phyloP scores from a whole-genome alignment of 2,888 invertebrate genomes.

The Platycnemis pennipes region DNA sequence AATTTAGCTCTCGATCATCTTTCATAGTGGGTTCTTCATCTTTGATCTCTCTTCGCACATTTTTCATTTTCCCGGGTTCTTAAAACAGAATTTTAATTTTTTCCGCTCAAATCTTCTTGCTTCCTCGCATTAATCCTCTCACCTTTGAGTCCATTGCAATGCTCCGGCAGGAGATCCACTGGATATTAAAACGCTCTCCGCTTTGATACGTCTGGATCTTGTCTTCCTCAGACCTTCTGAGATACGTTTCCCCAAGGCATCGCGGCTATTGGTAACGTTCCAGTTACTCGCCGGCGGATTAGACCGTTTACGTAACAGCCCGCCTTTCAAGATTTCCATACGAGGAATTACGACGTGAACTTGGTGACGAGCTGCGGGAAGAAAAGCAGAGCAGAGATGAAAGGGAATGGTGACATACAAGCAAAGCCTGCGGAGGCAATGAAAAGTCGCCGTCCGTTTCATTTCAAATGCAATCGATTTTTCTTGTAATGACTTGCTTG shows the following conservation, averaged over 20 bases:
- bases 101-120: background rate
- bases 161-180: background rate
- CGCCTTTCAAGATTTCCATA: background rate
- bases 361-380: background rate
- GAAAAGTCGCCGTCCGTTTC: background rate
- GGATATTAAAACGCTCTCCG: background rate
- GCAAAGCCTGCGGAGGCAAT: background rate
- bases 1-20: background rate
- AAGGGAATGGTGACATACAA: background rate
- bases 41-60: background rate
- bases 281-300: background rate
- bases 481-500: no score
- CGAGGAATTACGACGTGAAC: background rate
- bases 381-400: background rate
- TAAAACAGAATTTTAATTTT: background rate
- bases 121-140: background rate
- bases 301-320: background rate
- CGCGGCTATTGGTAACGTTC: background rate
- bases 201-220: background rate
- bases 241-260: background rate
- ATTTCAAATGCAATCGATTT: background rate
- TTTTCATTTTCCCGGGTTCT: background rate
- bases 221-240: background rate
- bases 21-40: background rate
- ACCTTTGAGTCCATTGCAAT: background rate